These are phyloP conservation scores for Cettia cetti DNA, from an alignment of 2,113 vertebrate species.

Conservation along the genomic window DNA sequence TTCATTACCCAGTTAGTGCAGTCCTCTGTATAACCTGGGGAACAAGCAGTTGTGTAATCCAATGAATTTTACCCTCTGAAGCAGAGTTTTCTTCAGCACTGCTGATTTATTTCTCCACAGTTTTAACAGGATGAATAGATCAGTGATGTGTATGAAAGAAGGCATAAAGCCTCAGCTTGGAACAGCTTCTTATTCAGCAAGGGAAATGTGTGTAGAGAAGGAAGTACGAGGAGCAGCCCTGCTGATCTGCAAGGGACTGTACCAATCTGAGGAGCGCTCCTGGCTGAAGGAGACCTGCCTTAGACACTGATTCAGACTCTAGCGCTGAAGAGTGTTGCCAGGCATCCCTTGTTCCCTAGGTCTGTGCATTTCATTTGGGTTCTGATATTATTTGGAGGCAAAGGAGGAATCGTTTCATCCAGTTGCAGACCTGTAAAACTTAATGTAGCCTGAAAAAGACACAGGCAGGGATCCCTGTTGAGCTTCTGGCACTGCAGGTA, in stretches of 20 bases:
- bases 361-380: background rate
- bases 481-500: background rate
- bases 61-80: background rate
- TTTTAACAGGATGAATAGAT: background rate
- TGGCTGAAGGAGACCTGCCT: background rate
- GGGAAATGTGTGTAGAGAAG: background rate
- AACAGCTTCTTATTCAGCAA: background rate
- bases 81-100: background rate
- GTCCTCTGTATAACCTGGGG: background rate
- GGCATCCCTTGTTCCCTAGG: background rate
- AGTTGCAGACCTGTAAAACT: background rate
- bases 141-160: background rate
- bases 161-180: background rate
- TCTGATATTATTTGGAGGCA: background rate
- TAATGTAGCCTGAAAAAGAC: background rate
- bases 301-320: background rate
- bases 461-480: background rate
- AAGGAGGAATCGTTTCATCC: background rate
- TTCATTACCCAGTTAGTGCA: background rate
- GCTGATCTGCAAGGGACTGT: background rate
- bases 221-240: background rate
- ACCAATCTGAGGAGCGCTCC: background rate
- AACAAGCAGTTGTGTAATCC: background rate
- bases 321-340: background rate
- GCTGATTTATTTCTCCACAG: background rate